Conservation (phyloP, 2,113 vertebrate genomes). For the Toxostoma redivivum region DNA sequence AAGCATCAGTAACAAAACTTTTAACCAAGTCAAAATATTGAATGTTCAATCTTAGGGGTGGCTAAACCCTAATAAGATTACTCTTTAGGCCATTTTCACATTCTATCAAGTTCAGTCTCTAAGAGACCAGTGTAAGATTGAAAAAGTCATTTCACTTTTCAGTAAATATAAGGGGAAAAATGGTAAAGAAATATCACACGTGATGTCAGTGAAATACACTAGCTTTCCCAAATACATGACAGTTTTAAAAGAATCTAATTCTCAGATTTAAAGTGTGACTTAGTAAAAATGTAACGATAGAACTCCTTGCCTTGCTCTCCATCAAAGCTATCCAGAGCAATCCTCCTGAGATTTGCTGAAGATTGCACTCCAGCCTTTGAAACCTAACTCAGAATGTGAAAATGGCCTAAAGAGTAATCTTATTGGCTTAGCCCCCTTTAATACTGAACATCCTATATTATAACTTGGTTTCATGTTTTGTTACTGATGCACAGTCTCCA, state of each 20-base stretch:
- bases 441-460: not conserved
- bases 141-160: not conserved
- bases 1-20: not conserved
- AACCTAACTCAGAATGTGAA: not conserved
- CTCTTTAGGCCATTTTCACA: not conserved
- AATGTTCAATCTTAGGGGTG: not conserved
- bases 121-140: not conserved
- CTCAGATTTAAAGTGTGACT: not conserved
- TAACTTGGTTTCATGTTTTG: not conserved
- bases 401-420: not conserved
- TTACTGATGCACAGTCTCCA: not conserved
- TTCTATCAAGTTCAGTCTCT: not conserved
- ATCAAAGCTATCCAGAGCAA: not conserved
- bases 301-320: not conserved
- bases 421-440: not conserved
- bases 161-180: not conserved
- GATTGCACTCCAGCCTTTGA: not conserved
- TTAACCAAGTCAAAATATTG: not conserved
- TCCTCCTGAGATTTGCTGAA: not conserved
- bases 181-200: not conserved
- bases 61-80: not conserved
- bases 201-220: not conserved
- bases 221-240: not conserved
- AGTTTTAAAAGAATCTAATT: not conserved
- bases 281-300: not conserved